Conservation (phyloP, 2,797 vertebrate species). For the Sebastes hopkinsi region DNA sequence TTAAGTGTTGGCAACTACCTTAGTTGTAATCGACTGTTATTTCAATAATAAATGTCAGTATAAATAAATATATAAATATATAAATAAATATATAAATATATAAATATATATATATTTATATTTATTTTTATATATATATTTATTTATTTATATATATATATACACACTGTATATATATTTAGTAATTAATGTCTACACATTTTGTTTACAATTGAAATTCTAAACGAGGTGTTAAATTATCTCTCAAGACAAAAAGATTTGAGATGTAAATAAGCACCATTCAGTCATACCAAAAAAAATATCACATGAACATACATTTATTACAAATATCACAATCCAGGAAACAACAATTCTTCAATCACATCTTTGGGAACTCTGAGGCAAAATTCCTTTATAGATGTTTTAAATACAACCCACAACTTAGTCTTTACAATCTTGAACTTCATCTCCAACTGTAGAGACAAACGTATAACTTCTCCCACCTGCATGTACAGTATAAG, state of each 20-base stretch:
- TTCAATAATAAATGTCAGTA: not conserved
- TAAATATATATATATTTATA: no score
- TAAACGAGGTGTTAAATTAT: no score
- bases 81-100: no score
- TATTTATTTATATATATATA: no score
- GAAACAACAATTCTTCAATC: constrained; percentile 77
- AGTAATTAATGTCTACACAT: no score
- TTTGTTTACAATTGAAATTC: no score
- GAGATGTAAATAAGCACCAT: constrained; percentile 9
- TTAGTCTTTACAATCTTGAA: constrained; percentile 53
- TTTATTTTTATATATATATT: fast-evolving
- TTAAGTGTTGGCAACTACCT: no score
- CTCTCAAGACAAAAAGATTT: no score
- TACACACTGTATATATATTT: no score
- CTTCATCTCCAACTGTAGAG: constrained; percentile 35
- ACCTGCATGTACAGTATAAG: constrained; percentile 51
- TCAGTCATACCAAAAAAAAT: constrained; percentile 1
- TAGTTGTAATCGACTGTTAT: not conserved
- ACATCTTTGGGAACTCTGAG: constrained; percentile 79
- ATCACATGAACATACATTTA: constrained; percentile 82
- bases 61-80: not conserved
- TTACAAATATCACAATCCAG: constrained; percentile 86
- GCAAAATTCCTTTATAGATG: constrained; percentile 62
- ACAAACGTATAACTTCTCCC: constrained; percentile 31
- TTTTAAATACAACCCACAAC: constrained; percentile 67